Percentiles rank a stretch among this genome's conserved stretches.
These are phyloP conservation scores for Catharus bicknelli DNA, from an alignment of 2,113 vertebrate genomes.

Conservation along the genomic window DNA sequence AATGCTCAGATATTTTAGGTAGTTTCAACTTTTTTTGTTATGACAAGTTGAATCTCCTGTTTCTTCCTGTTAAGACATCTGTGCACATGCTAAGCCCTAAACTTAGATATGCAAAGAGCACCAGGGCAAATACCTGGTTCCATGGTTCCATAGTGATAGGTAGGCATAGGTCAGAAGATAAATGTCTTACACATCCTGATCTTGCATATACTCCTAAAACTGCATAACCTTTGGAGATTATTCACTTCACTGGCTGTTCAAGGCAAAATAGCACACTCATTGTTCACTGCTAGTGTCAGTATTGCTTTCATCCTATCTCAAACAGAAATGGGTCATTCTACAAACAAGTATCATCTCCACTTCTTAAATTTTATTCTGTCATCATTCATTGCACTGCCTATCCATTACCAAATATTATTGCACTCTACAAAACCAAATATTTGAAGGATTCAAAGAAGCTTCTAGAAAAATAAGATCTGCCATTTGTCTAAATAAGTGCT, in stretches of 20 bases:
- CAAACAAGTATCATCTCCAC: background rate
- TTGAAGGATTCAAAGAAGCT: background rate
- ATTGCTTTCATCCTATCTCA: background rate
- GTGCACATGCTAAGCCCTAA: background rate
- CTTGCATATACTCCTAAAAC: background rate
- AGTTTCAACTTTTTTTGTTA: background rate
- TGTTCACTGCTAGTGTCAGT: background rate
- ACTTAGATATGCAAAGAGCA: background rate
- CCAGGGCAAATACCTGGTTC: background rate
- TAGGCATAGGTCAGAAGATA: background rate
- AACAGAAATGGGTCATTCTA: background rate
- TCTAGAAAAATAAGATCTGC: background rate
- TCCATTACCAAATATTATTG: background rate
- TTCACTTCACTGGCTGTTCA: background rate
- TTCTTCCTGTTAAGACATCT: background rate
- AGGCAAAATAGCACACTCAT: background rate
- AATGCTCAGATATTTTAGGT: background rate
- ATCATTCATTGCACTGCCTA: background rate
- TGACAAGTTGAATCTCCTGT: background rate
- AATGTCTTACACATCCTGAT: background rate
- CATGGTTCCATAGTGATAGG: background rate
- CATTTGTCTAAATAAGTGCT: background rate
- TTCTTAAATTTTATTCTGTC: background rate
- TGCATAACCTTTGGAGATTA: background rate
- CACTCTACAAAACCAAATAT: background rate